phyloP scores from a whole-genome alignment of 2,113 vertebrate genomes.

The Cromileptes altivelis region DNA sequence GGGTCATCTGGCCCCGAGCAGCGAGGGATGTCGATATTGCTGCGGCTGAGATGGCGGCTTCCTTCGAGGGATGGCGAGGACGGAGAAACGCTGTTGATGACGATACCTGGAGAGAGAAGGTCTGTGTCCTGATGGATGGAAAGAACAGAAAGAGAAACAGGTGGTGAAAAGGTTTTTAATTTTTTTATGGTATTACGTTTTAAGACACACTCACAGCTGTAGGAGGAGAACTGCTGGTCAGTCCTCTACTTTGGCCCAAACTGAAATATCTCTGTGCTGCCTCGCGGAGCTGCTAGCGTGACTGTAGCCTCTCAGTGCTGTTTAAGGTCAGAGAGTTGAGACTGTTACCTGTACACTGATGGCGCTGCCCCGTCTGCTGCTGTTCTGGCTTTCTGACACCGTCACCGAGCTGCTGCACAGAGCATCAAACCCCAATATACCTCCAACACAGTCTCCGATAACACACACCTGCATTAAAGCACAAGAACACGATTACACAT shows the following conservation, averaged over 20 bases:
- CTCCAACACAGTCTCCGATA: conserved; percentile 97
- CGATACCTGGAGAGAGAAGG: conserved; percentile 92
- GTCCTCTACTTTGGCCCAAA: no score
- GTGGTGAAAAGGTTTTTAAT: not conserved
- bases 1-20: conserved; percentile 90
- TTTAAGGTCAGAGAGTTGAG: not conserved
- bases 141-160: not conserved
- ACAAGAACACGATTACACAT: conserved; percentile 17
- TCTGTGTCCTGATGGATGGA: conserved; percentile 89
- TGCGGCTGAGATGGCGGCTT: conserved; percentile 96
- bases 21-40: conserved; percentile 97
- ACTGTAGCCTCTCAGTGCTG: no score
- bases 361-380: conserved; percentile 94
- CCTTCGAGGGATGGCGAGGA: conserved; percentile 90
- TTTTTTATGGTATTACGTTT: no score
- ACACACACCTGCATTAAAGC: conserved; percentile 90
- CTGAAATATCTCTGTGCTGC: no score
- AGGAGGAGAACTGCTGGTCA: no score
- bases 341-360: conserved; percentile 92
- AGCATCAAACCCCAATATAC: conserved; percentile 95
- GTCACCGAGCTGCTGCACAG: conserved; percentile 93
- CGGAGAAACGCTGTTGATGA: conserved; percentile 88
- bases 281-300: no score
- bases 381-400: conserved; percentile 93
- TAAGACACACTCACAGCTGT: no score